Evolutionary conservation across 2,113 vertebrate species (phyloP).

Genomic region (Paratilapia polleni): DNA sequence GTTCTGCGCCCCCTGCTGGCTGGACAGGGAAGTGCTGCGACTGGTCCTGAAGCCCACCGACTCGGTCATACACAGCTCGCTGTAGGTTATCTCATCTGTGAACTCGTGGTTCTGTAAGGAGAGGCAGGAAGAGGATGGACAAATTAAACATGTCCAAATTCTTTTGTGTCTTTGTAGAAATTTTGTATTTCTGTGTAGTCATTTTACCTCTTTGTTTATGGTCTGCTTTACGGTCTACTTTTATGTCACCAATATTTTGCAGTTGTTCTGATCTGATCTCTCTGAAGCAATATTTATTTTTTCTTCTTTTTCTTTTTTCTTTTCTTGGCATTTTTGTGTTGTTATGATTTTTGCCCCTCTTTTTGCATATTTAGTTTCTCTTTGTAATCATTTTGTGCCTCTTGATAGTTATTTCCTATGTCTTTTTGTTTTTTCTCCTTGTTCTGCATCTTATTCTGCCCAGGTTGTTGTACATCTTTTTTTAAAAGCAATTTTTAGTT

Average conservation of each 20-base stretch:
- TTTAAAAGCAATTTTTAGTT: too few relatives aligned
- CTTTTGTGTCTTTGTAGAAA: too few relatives aligned
- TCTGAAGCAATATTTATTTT: neutral
- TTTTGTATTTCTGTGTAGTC: neutral
- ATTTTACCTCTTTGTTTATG: neutral
- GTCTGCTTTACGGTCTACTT: neutral
- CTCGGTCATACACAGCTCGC: constrained; percentile 86
- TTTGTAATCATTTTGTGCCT: too few relatives aligned
- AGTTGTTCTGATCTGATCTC: neutral
- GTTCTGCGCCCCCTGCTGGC: constrained; percentile 82
- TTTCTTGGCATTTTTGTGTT: neutral
- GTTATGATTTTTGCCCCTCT: too few relatives aligned
- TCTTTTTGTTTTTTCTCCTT: too few relatives aligned
- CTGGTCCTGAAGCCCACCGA: constrained; percentile 87
- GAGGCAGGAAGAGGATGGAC: too few relatives aligned
- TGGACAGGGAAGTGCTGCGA: constrained; percentile 90
- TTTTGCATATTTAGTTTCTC: too few relatives aligned
- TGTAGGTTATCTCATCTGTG: constrained; percentile 88
- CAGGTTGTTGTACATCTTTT: too few relatives aligned
- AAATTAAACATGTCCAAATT: neutral
- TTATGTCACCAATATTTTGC: neutral
- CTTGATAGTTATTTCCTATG: too few relatives aligned
- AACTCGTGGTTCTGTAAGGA: constrained; percentile 88
- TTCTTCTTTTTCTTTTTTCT: neutral
- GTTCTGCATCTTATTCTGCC: too few relatives aligned